phyloP scores from a whole-genome alignment of 2,888 invertebrate species.

The Lymantria monacha region DNA sequence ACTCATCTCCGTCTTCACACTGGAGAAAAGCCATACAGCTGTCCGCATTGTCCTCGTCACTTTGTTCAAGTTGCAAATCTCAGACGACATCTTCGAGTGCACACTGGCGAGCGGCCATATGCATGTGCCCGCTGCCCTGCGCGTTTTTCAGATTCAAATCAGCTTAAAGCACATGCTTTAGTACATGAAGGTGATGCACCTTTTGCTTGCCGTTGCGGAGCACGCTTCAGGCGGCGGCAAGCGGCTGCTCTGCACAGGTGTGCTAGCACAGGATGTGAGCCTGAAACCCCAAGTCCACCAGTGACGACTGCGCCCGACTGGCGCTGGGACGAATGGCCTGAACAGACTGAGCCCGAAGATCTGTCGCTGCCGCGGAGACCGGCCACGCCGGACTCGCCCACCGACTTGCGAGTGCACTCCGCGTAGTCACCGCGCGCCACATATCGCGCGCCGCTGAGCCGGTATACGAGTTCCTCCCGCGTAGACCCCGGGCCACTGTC shows the following conservation, averaged over 20 bases:
- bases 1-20: slow-evolving; percentile 96
- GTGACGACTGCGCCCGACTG: slow-evolving; percentile 67
- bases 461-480: slow-evolving; percentile 90
- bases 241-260: slow-evolving; percentile 94
- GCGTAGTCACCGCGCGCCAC: slow-evolving; percentile 66
- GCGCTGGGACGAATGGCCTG: slow-evolving; percentile 84
- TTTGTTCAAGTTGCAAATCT: slow-evolving; percentile 97
- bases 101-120: slow-evolving; percentile 95
- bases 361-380: slow-evolving; percentile 86
- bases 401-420: slow-evolving; percentile 76
- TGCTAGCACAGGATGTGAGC: slow-evolving; percentile 68
- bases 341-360: slow-evolving; percentile 96
- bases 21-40: slow-evolving; percentile 96
- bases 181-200: slow-evolving; percentile 96
- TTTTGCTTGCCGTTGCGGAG: slow-evolving; percentile 91
- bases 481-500: slow-evolving; percentile 68
- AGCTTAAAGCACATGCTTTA: slow-evolving; percentile 93
- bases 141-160: slow-evolving; percentile 95
- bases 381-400: slow-evolving; percentile 76
- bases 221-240: slow-evolving; percentile 91
- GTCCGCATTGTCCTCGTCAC: slow-evolving; percentile 94
- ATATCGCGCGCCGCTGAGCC: slow-evolving; percentile 68
- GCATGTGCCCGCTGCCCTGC: slow-evolving; percentile 92
- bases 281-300: slow-evolving; percentile 72
- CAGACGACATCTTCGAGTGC: slow-evolving; percentile 93